Conservation (phyloP, 2,113 vertebrate species). For the Ivindomyrus marchei region DNA sequence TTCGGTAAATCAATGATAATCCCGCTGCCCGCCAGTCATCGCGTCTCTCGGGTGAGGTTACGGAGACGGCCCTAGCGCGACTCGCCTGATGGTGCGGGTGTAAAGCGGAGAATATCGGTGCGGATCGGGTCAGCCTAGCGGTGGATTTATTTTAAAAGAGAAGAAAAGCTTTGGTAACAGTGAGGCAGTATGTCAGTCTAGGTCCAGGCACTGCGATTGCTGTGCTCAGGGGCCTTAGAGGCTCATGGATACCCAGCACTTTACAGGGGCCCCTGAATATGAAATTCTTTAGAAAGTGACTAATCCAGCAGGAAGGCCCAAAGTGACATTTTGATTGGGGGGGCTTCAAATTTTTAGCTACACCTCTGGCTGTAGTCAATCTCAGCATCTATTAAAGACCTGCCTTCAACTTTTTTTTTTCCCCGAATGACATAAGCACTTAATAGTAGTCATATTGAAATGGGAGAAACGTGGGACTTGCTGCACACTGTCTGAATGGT, state of each 20-base stretch:
- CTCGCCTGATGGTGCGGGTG: conserved; percentile 23
- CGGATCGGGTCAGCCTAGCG: neutral
- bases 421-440: neutral
- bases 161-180: neutral
- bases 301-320: neutral
- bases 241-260: neutral
- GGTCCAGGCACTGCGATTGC: neutral
- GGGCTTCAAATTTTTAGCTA: neutral
- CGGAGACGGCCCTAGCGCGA: conserved; percentile 33
- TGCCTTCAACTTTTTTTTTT: neutral
- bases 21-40: conserved; percentile 36
- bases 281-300: neutral
- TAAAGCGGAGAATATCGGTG: neutral
- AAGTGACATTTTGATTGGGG: neutral
- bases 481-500: conserved; percentile 27
- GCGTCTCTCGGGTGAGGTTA: conserved; percentile 21
- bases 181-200: neutral
- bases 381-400: neutral
- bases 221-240: neutral
- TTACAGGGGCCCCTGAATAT: neutral
- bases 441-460: neutral
- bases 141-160: neutral
- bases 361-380: neutral
- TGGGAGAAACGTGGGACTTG: conserved; percentile 30
- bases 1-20: conserved; percentile 38